Base-by-base conservation (phyloP, 92 coral and sea anemone genomes). In the Siderastrea siderea region DNA sequence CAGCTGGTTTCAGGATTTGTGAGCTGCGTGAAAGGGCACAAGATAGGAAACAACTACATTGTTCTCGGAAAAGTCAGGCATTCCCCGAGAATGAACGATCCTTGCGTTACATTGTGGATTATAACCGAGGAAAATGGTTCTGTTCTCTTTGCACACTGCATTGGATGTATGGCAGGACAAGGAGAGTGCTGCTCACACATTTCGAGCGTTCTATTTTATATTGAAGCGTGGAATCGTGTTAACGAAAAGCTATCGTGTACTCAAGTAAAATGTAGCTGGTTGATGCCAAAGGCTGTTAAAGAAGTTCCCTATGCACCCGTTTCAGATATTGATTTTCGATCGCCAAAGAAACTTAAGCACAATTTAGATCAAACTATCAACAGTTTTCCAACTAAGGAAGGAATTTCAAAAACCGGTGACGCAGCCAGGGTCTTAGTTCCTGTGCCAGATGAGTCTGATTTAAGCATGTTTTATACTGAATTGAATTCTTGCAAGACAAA, bases 81-180 rank as follows among this genome's bases (percentile, higher is more conserved):
- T 85, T 84, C 93, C 3, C 86, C 77, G 63, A 83, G 76, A 84
- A 74, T 89, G 90, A 83, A 83, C 60, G 91, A 85, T 63, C 85
- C 86, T 9, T 80, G 17, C 38, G 90, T 86, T 63, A 55, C 79
- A 4, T 57, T 90, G 79, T 90, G 87, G 91, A 86, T 90, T 7
- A 90, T 86, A 55, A 80, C 91, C 45, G 87, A 87, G 55, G 70
- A 75, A 46, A 69, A 87, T 91, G 88, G 94, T 72, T 74, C 94
- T 47, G 68, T 90, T 64, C 80, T 78, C 63, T 65, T 73, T 46
- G 90, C 93, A 58, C 93, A 90, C 73, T 90, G 87, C 60, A 9
- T 71, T 19, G 89, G 85, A 71, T 91, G 92, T 82, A 87, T 73
- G 92, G 92, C 94, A 60, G 94, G 94, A 43, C 94, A 75, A 75